Percentiles rank a stretch among this genome's conserved stretches.
These are phyloP conservation scores for Silurus glanis DNA, from an alignment of 2,113 vertebrate species.

Conservation along the genomic window DNA sequence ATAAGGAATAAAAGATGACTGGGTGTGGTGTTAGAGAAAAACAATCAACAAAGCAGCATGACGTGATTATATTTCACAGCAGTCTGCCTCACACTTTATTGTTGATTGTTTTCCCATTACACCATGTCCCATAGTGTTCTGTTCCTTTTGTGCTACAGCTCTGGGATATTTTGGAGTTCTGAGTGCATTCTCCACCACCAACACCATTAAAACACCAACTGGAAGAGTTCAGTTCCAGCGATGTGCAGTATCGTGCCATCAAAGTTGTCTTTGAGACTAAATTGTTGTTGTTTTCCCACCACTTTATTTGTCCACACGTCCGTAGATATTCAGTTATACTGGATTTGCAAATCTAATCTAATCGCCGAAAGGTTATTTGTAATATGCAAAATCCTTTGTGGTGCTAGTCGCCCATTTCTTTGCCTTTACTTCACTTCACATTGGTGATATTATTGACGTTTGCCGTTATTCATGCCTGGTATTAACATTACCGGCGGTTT, in stretches of 20 bases:
- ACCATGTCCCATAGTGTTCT: neutral
- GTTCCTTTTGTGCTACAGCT: neutral
- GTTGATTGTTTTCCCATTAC: neutral
- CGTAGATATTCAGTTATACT: neutral
- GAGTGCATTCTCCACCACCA: no score
- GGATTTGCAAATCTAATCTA: neutral
- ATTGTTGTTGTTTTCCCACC: neutral
- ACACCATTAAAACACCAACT: neutral
- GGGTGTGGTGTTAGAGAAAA: neutral
- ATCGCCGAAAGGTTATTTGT: neutral
- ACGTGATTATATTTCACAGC: neutral
- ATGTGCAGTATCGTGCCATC: neutral
- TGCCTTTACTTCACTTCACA: neutral
- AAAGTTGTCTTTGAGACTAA: neutral
- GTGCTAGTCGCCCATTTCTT: neutral
- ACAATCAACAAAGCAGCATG: neutral
- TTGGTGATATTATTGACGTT: neutral
- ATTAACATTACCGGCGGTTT: neutral
- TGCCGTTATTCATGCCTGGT: neutral
- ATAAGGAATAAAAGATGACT: neutral
- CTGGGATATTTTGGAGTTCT: neutral
- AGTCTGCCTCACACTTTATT: neutral
- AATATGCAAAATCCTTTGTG: neutral
- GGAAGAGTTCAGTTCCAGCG: neutral
- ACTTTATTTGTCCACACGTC: neutral